phyloP scores from a whole-genome alignment of 2,888 invertebrate genomes.

The Theretra japonica region DNA sequence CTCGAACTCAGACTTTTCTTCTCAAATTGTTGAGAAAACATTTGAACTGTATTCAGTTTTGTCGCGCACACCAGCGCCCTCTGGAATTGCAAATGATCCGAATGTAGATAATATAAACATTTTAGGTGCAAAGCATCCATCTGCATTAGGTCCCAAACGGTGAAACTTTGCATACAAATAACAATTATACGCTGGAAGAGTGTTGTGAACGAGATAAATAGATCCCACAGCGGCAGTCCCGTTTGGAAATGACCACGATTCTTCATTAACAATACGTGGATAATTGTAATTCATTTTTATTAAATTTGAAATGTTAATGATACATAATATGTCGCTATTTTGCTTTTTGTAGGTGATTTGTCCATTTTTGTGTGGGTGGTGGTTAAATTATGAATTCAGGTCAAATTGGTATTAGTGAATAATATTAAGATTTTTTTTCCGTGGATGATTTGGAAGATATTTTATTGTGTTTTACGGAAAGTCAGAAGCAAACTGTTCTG shows the following conservation, averaged over 20 bases:
- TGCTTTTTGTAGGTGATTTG: background rate
- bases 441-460: too few relatives aligned
- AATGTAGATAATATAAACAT: slow-evolving; percentile 33
- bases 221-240: slow-evolving; percentile 41
- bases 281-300: slow-evolving; percentile 16
- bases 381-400: background rate
- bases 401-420: too few relatives aligned
- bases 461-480: too few relatives aligned
- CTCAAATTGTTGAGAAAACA: too few relatives aligned
- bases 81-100: background rate
- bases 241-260: slow-evolving; percentile 24
- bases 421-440: too few relatives aligned
- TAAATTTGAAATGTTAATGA: background rate
- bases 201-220: slow-evolving; percentile 52
- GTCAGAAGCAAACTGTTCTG: too few relatives aligned
- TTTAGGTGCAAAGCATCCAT: slow-evolving; percentile 48
- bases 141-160: slow-evolving; percentile 47
- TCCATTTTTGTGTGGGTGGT: background rate
- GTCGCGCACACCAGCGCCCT: background rate
- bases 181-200: slow-evolving; percentile 48
- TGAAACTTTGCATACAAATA: slow-evolving; percentile 55
- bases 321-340: background rate
- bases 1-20: too few relatives aligned
- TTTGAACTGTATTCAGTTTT: background rate
- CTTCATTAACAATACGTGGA: slow-evolving; percentile 17